Percentiles rank a stretch among this genome's conserved stretches.
Conservation (phyloP, 2,113 vertebrate species). For the Gasterosteus aculeatus region DNA sequence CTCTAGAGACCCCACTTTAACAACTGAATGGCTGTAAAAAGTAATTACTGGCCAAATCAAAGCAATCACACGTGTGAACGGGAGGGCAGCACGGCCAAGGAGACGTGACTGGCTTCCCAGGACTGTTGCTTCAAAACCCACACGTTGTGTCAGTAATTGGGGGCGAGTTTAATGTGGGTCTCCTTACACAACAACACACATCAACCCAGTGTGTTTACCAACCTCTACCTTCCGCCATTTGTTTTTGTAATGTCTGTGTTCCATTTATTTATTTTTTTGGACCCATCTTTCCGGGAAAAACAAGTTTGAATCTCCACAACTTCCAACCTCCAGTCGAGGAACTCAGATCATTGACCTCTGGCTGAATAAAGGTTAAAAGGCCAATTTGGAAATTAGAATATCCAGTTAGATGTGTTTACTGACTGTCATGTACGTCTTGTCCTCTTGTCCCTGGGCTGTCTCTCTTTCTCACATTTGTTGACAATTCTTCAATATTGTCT, state of each 20-base stretch:
- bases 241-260: background rate
- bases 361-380: background rate
- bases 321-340: background rate
- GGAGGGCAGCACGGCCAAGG: background rate
- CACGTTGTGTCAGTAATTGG: slow-evolving; percentile 24
- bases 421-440: background rate
- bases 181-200: background rate
- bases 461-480: slow-evolving; percentile 8
- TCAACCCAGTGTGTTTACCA: slow-evolving; percentile 4
- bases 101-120: slow-evolving; percentile 5
- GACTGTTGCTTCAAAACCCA: background rate
- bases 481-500: slow-evolving; percentile 11
- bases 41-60: slow-evolving; percentile 43
- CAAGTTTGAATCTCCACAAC: background rate
- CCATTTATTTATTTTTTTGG: background rate
- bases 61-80: slow-evolving; percentile 22
- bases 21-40: slow-evolving; percentile 19
- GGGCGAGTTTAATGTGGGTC: slow-evolving; percentile 16
- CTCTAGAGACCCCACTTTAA: background rate
- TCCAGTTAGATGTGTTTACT: background rate
- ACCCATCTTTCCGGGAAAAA: background rate
- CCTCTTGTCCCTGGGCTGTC: background rate
- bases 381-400: background rate
- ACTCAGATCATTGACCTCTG: background rate
- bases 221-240: background rate